Evolutionary conservation across 2,888 invertebrate species (phyloP).

Genomic region (Lithophane socia): DNA sequence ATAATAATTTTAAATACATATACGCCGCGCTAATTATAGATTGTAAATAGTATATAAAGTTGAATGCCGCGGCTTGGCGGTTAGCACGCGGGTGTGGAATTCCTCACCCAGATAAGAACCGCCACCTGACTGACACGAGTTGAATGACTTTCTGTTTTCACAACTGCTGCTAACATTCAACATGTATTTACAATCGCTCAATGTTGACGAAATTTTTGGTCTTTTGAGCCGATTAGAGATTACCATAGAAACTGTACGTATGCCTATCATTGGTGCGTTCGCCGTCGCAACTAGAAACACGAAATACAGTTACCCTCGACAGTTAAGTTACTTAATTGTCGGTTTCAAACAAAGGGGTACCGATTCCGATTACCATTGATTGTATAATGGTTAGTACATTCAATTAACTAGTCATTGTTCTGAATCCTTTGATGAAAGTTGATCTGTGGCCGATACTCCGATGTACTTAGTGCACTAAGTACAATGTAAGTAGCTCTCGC

Average conservation of each 20-base stretch:
- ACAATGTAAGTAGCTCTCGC: conserved; percentile 33
- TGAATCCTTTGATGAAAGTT: conserved; percentile 34
- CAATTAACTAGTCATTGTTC: conserved; percentile 33
- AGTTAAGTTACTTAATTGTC: conserved; percentile 7
- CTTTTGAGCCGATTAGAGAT: background rate
- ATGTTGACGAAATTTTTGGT: conserved; percentile 15
- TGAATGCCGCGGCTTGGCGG: conserved; percentile 30
- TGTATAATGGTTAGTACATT: background rate
- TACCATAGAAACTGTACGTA: background rate
- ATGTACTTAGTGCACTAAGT: background rate
- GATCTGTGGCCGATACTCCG: conserved; percentile 3
- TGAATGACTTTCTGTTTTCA: conserved; percentile 62
- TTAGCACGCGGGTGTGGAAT: conserved; percentile 71
- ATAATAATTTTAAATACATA: conserved; percentile 10
- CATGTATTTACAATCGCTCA: conserved; percentile 16
- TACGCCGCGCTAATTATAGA: conserved; percentile 48
- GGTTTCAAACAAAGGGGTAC: conserved; percentile 19
- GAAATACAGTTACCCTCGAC: background rate
- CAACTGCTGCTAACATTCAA: conserved; percentile 35
- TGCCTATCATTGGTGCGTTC: background rate
- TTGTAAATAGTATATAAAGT: conserved; percentile 48
- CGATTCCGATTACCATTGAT: conserved; percentile 21
- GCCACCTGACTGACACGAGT: conserved; percentile 51
- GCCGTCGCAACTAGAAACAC: background rate
- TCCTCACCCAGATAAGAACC: conserved; percentile 60